A percentile compares a stretch with the other conserved stretches of the same genome.
Evolutionary conservation across 2,888 invertebrate genomes (phyloP).

Genomic region (Chirona hameri): DNA sequence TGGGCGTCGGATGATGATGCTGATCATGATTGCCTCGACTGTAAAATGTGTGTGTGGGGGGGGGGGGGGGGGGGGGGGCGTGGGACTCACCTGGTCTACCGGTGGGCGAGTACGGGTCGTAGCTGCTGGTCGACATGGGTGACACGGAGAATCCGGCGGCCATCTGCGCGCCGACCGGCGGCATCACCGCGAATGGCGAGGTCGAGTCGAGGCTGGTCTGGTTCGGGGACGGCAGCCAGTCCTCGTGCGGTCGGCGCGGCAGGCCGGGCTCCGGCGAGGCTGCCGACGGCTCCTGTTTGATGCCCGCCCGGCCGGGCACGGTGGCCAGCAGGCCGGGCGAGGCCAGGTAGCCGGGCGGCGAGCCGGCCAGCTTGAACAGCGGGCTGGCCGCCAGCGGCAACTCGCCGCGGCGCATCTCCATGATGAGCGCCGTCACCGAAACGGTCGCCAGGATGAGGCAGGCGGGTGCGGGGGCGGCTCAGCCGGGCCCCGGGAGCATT

Average conservation of each 20-base stretch:
- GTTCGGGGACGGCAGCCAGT: slow-evolving; percentile 63
- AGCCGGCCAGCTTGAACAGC: slow-evolving; percentile 26
- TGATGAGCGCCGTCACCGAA: slow-evolving; percentile 12
- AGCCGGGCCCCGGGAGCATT: not conserved
- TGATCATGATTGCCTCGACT: too few species aligned
- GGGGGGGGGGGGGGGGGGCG: too few species aligned
- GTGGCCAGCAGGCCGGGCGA: slow-evolving; percentile 44
- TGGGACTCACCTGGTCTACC: not conserved
- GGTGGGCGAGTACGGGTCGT: slow-evolving; percentile 78
- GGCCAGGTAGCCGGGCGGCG: slow-evolving; percentile 39
- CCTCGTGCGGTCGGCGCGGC: slow-evolving; percentile 53
- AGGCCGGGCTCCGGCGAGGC: slow-evolving; percentile 43
- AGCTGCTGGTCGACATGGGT: slow-evolving; percentile 80
- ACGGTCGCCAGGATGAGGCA: slow-evolving; percentile 28
- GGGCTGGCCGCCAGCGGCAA: slow-evolving; percentile 3
- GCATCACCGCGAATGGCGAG: slow-evolving; percentile 50
- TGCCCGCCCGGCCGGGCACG: not conserved
- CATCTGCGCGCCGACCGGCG: slow-evolving; percentile 49
- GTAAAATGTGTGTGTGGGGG: too few species aligned
- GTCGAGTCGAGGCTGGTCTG: slow-evolving; percentile 45
- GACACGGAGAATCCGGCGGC: slow-evolving; percentile 61
- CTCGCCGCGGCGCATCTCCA: slow-evolving; percentile 24
- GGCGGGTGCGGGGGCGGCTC: not conserved
- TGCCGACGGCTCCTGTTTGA: slow-evolving; percentile 25
- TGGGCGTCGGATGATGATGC: too few species aligned